Conservation (phyloP, 2,888 invertebrate species). For the Cyrtodaria siliqua region DNA sequence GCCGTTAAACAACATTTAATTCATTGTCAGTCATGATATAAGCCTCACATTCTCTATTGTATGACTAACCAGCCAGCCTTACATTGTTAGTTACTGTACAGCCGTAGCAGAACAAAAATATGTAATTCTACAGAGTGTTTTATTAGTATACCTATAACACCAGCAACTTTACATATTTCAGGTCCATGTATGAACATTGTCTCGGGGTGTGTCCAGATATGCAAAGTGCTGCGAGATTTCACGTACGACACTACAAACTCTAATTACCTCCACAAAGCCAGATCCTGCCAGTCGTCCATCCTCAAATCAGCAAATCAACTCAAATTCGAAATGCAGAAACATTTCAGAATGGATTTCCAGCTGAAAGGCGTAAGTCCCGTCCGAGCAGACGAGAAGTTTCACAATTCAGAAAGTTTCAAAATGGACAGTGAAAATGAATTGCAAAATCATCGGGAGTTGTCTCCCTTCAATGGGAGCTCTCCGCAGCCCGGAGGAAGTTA, state of each 20-base stretch:
- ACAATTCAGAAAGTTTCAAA: neutral
- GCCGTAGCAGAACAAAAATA: too few relatives aligned
- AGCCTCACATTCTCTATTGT: too few relatives aligned
- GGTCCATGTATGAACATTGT: constrained; percentile 84
- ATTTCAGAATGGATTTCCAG: constrained; percentile 53
- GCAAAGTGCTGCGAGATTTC: constrained; percentile 80
- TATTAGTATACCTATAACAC: too few relatives aligned
- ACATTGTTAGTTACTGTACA: too few relatives aligned
- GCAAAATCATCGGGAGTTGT: constrained; percentile 42
- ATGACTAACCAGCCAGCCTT: too few relatives aligned
- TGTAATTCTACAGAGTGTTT: too few relatives aligned
- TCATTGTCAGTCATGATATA: too few relatives aligned
- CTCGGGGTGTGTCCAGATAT: constrained; percentile 83
- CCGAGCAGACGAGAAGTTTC: constrained; percentile 19
- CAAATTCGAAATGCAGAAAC: constrained; percentile 52
- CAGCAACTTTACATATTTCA: constrained; percentile 56
- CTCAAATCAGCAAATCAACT: constrained; percentile 54
- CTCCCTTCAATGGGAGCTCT: constrained; percentile 42
- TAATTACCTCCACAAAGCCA: constrained; percentile 50
- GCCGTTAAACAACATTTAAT: too few relatives aligned
- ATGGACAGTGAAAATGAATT: constrained; percentile 1
- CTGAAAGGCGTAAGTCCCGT: constrained; percentile 44
- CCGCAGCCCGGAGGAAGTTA: constrained; percentile 39
- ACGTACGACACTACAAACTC: constrained; percentile 71
- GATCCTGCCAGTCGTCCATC: constrained; percentile 51